A percentile compares a stretch with the other conserved stretches of the same genome.
Conservation (phyloP, 2,888 invertebrate genomes). For the Caenorhabditis sp. region DNA sequence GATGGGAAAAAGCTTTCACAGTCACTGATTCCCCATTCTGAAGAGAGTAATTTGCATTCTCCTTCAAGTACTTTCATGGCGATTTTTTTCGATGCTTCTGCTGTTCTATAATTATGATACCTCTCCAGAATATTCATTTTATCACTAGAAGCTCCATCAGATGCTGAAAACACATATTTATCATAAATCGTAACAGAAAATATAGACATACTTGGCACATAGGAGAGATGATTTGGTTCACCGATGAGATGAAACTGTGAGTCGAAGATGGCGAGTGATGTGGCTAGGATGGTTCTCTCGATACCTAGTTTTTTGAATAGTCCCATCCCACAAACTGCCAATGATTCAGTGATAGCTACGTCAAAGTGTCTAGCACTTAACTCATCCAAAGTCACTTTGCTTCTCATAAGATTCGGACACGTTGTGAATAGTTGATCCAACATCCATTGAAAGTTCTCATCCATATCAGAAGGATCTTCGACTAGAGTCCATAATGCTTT, state of each 20-base stretch:
- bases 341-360: slow-evolving; percentile 3
- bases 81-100: neutral
- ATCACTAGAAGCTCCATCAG: neutral
- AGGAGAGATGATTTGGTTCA: neutral
- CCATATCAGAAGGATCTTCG: neutral
- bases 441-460: neutral
- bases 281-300: slow-evolving; percentile 7
- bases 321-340: slow-evolving; percentile 6
- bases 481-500: neutral
- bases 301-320: slow-evolving; percentile 4
- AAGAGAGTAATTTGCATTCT: neutral
- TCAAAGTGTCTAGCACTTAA: neutral
- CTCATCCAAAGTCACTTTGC: neutral
- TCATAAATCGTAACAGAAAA: neutral
- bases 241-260: neutral
- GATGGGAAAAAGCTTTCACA: neutral
- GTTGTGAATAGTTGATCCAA: neutral
- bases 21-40: neutral
- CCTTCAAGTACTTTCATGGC: neutral
- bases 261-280: neutral
- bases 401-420: neutral
- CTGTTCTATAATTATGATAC: neutral
- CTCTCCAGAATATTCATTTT: neutral
- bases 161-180: neutral
- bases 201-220: slow-evolving; percentile 5